Evolutionary conservation across 1,140 invertebrate species (phyloP).

Genomic region (Branchinecta lindahli): DNA sequence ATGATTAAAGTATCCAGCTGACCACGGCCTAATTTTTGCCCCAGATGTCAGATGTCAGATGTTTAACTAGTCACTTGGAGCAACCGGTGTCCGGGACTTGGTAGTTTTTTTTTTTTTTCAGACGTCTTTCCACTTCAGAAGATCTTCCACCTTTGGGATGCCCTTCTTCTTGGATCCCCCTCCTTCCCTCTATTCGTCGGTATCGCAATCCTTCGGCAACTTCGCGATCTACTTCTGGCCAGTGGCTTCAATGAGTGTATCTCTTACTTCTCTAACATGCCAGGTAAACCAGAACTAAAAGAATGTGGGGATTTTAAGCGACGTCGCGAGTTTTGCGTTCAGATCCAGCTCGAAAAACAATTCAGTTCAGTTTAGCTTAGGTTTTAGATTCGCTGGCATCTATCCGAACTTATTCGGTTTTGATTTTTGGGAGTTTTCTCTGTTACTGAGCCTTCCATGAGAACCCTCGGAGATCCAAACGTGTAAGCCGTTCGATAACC

Average conservation of each 20-base stretch:
- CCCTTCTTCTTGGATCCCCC: conserved; percentile 76
- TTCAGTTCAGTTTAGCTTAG: conserved; percentile 9
- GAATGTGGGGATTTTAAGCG: conserved; percentile 9
- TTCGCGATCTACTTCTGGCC: conserved; percentile 61
- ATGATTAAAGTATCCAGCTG: too few relatives aligned
- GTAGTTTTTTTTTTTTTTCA: conserved; percentile 33
- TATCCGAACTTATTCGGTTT: too few relatives aligned
- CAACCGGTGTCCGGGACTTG: too few relatives aligned
- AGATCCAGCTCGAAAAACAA: not conserved
- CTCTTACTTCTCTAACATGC: conserved; percentile 87
- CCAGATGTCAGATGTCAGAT: too few relatives aligned
- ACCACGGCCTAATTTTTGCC: too few relatives aligned
- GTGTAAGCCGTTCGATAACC: too few relatives aligned
- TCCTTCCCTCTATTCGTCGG: conserved; percentile 91
- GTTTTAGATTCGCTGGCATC: conserved; percentile 9
- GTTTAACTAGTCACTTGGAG: too few relatives aligned
- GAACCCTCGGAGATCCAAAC: too few relatives aligned
- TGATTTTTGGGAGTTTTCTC: too few relatives aligned
- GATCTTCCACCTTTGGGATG: conserved; percentile 96
- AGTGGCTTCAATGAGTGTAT: conserved; percentile 97
- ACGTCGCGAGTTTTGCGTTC: not conserved
- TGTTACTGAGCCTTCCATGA: too few relatives aligned
- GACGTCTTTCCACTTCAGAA: conserved; percentile 96
- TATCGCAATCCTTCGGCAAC: conserved; percentile 75
- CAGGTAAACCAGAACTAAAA: conserved; percentile 36